These are phyloP conservation scores for Ochotona curzoniae DNA, from an alignment of 2,113 vertebrate species.

Conservation along the genomic window DNA sequence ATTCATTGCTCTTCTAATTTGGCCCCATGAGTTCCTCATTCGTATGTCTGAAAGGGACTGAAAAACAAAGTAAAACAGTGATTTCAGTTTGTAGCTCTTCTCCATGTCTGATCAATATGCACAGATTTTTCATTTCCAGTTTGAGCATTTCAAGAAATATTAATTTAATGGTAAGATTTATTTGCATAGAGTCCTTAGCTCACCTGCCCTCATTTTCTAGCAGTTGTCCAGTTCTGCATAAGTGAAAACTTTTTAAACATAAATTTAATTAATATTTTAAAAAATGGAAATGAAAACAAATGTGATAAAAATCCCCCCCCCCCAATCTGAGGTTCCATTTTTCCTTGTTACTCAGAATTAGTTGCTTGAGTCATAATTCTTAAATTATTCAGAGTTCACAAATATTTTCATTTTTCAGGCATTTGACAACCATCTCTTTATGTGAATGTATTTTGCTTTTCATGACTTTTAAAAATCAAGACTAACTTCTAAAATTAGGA, in stretches of 20 bases:
- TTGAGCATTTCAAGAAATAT: slow-evolving; percentile 27
- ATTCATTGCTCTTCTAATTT: slow-evolving; percentile 47
- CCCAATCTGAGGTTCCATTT: not conserved
- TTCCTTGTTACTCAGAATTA: not conserved
- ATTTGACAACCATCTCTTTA: slow-evolving; percentile 47
- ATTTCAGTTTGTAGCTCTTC: slow-evolving; percentile 36
- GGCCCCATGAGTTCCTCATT: slow-evolving; percentile 51
- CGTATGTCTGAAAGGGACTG: not conserved
- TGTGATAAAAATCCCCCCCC: not conserved
- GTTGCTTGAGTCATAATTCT: not conserved
- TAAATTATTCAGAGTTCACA: slow-evolving; percentile 43
- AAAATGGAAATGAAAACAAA: slow-evolving; percentile 43
- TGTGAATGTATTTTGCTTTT: slow-evolving; percentile 47
- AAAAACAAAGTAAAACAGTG: not conserved
- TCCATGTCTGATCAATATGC: not conserved
- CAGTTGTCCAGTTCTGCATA: not conserved
- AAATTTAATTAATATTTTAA: slow-evolving; percentile 39
- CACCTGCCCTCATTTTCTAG: slow-evolving; percentile 10
- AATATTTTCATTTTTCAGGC: slow-evolving; percentile 49
- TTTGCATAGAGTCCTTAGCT: not conserved
- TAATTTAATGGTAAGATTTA: not conserved
- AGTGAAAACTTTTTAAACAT: slow-evolving; percentile 47
- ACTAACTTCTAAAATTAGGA: not conserved
- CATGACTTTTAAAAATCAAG: slow-evolving; percentile 43
- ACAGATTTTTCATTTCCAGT: slow-evolving; percentile 3